A percentile compares a stretch with the other conserved stretches of the same genome.
phyloP scores from a whole-genome alignment of 2,113 vertebrate genomes.

The Embiotoca jacksoni region DNA sequence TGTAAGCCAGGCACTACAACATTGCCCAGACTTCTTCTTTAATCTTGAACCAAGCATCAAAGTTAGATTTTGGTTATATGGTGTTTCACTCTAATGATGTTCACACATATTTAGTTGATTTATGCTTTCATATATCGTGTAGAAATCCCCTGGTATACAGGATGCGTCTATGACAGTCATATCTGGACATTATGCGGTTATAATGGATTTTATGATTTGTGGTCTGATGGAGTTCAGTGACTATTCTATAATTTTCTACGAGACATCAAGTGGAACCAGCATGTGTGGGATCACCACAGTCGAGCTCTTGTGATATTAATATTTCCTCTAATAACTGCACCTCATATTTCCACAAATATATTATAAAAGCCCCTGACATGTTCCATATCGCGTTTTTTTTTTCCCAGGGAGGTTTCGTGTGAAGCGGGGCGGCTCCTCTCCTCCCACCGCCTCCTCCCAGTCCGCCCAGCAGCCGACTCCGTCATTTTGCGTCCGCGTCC shows the following conservation, averaged over 20 bases:
- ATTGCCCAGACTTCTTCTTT: background rate
- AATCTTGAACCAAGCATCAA: conserved; percentile 27
- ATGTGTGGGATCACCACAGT: no score
- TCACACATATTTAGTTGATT: background rate
- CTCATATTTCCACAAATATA: background rate
- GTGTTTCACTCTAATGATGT: background rate
- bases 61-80: background rate
- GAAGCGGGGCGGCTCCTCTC: conserved; percentile 59
- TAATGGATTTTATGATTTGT: background rate
- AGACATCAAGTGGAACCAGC: no score
- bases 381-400: background rate
- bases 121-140: background rate
- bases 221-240: no score
- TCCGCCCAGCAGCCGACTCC: conserved; percentile 42
- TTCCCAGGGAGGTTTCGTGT: conserved; percentile 12
- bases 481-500: conserved; percentile 49
- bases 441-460: conserved; percentile 37
- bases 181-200: background rate
- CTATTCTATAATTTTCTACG: no score
- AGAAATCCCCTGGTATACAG: background rate
- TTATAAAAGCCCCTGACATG: background rate
- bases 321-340: no score
- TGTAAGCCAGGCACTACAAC: conserved; percentile 1
- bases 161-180: background rate
- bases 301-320: no score